Base-by-base conservation (phyloP, 2,888 invertebrate genomes). In the Drosophila lacicola region DNA sequence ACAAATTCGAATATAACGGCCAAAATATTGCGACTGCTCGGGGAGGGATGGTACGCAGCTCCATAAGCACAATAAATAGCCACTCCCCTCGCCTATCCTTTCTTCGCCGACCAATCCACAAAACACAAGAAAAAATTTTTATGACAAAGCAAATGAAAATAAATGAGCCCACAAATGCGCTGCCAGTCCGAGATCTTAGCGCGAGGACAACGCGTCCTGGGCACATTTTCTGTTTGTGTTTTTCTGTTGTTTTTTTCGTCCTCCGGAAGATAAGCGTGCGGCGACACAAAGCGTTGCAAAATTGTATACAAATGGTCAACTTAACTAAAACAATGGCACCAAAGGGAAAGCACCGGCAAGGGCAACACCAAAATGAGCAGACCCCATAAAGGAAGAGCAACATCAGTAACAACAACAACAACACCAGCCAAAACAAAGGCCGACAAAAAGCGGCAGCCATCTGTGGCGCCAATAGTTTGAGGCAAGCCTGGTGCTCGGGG, bases 271-370 rank as follows among this genome's bases (percentile, higher is more conserved):
- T 88, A 87, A 87, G 88, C 84, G 79, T 67, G 71, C 70, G 73
- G 70, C 70, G 61, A 67, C 71, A 78, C 70, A 75, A 76, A 78
- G 68, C 63, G 66, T 56, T 61, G 60, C 69, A 74, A 65, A 85
- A 85, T 87, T 86, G 88, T 90, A 86, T 88, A 87, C 83, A 89
- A 89, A 88, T 89, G 90, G 88, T 82, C 90, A 82, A 85, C 88
- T 88, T 84, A 90, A 79, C 81, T 80, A 82, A 77, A 79, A 88
- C 87, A 83, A 86, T 75, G 80, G 80, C 70, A 64, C 61, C 68
- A 67, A 58, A 67, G 74, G 66, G 67, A 49, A 46, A 58, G 50
- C 50, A 37, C 37, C 34, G 37, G 36, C 25, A 46, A 46, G 65
- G 66, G 50, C 47, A 70, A 64, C 68, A 77, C 68, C 68, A 66